These are phyloP conservation scores for Arctia plantaginis DNA, from an alignment of 2,888 invertebrate species.

Conservation along the genomic window DNA sequence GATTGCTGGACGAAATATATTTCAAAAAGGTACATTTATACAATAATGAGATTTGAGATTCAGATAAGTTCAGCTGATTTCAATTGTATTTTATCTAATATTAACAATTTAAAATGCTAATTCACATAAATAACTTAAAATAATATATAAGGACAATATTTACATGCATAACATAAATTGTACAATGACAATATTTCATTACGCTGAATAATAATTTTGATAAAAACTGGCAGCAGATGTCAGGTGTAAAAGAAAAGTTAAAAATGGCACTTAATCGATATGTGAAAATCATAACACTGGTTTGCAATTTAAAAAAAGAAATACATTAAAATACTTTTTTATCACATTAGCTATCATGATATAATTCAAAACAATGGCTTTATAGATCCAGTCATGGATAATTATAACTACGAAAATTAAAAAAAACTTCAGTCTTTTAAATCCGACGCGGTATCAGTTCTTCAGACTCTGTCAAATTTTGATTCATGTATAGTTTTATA, in stretches of 20 bases:
- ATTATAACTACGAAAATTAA: constrained; percentile 69
- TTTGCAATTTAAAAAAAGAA: constrained; percentile 53
- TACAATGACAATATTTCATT: constrained; percentile 66
- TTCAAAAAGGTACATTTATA: constrained; percentile 80
- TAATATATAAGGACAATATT: constrained; percentile 71
- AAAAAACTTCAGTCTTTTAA: constrained; percentile 82
- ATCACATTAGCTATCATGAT: constrained; percentile 78
- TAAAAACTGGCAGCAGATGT: constrained; percentile 68
- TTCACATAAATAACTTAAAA: constrained; percentile 85
- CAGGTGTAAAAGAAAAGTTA: constrained; percentile 68
- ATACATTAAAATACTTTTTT: constrained; percentile 79
- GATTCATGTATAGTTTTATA: constrained; percentile 38
- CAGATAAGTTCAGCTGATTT: constrained; percentile 85
- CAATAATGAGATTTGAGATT: constrained; percentile 82
- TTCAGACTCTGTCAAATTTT: constrained; percentile 53
- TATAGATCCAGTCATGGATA: constrained; percentile 73
- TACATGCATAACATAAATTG: constrained; percentile 76
- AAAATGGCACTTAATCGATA: constrained; percentile 73
- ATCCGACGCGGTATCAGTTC: constrained; percentile 72
- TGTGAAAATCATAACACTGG: constrained; percentile 64
- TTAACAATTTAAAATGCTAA: constrained; percentile 77
- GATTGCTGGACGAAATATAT: constrained; percentile 83
- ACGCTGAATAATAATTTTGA: constrained; percentile 54
- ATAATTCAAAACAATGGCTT: constrained; percentile 73
- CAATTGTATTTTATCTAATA: constrained; percentile 74